Evolutionary conservation across 35 echinoderm and acorn worm species (phyloP).

Genomic region (Strongylocentrotus purpuratus): DNA sequence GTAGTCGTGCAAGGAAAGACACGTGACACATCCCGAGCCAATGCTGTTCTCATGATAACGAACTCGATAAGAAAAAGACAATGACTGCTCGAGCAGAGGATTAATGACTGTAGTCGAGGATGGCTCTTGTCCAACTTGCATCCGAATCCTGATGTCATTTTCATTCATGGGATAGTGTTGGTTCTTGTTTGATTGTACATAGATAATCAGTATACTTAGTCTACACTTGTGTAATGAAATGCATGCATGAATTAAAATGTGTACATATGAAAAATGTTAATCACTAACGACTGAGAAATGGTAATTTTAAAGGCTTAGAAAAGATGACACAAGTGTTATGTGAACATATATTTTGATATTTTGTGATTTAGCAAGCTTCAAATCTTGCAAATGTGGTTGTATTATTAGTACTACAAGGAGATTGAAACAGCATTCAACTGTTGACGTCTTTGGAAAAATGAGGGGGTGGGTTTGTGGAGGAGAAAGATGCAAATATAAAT

Average conservation of each 20-base stretch:
- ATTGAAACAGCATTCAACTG: background rate
- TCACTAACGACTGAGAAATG: background rate
- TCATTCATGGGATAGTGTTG: background rate
- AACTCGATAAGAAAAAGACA: background rate
- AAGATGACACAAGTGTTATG: background rate
- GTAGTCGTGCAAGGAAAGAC: background rate
- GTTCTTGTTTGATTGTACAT: background rate
- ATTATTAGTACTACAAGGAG: background rate
- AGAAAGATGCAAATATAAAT: too few species aligned
- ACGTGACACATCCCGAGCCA: background rate
- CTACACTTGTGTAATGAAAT: background rate
- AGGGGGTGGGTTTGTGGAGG: background rate
- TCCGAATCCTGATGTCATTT: background rate
- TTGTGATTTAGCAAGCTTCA: background rate
- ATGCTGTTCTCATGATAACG: background rate
- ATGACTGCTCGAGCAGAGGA: background rate
- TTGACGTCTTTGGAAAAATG: background rate
- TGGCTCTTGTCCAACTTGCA: background rate
- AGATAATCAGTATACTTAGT: background rate
- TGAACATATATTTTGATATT: background rate
- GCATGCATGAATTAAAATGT: background rate
- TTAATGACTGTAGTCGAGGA: background rate
- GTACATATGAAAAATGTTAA: slow-evolving; percentile 4
- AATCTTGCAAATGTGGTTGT: background rate
- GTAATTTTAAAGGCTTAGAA: background rate